Evolutionary conservation across 2,797 vertebrate species (phyloP).

Genomic region (Odontamblyopus lacepedii): DNA sequence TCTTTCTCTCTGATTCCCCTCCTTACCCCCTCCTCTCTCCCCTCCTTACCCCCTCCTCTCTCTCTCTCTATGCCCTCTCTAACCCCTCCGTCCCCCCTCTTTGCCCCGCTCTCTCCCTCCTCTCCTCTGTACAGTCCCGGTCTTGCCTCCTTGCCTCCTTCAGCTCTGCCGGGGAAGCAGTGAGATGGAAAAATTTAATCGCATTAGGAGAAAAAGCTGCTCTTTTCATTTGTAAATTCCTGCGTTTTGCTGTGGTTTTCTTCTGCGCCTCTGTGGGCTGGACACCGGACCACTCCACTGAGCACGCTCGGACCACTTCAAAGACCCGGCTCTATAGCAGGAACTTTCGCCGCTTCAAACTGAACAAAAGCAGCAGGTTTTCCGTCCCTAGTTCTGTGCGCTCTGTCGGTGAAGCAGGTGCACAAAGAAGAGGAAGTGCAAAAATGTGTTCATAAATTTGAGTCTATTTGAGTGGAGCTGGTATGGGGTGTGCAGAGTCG

Average conservation of each 20-base stretch:
- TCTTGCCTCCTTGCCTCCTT: slow-evolving; percentile 64
- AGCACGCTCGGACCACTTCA: slow-evolving; percentile 5
- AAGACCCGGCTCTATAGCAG: not conserved
- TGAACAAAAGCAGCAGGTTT: not conserved
- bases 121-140: slow-evolving; percentile 60
- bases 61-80: slow-evolving; percentile 9
- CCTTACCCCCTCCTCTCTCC: slow-evolving; percentile 52
- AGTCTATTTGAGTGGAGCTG: not conserved
- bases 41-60: slow-evolving; percentile 22
- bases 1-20: not conserved
- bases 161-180: slow-evolving; percentile 72
- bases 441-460: not conserved
- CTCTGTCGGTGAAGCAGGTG: slow-evolving; percentile 1
- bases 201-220: slow-evolving; percentile 83
- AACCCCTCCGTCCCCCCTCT: not conserved
- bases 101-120: slow-evolving; percentile 24
- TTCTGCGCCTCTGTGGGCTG: slow-evolving; percentile 18
- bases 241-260: slow-evolving; percentile 36
- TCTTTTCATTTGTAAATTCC: slow-evolving; percentile 86
- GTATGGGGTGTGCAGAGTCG: not conserved
- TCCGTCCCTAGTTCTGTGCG: not conserved
- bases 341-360: not conserved
- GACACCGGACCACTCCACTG: slow-evolving; percentile 9
- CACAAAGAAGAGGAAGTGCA: slow-evolving; percentile 6
- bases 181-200: slow-evolving; percentile 87